Evolutionary conservation across 2,113 vertebrate genomes (phyloP), one percentile per base, ranked within the genome.

Genomic region (Hirundichthys speculiger): DNA sequence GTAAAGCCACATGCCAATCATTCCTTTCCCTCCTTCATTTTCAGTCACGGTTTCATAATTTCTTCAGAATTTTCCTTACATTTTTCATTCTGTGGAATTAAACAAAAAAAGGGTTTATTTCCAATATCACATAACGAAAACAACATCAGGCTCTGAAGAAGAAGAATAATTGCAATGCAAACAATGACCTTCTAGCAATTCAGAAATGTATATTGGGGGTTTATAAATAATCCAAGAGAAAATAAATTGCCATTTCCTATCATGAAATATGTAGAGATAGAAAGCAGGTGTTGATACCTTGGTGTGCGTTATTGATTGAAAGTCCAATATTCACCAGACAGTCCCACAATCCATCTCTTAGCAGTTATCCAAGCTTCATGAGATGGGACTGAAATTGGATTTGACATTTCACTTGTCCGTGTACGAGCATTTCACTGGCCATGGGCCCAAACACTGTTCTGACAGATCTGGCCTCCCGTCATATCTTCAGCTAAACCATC

Each of bases 361-460:
- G 30, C 68, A 65, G 49, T 76, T 82, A 55, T 77, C 67, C 59
- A 57, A 53, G 24, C 67, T 65, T 81, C 54, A 63, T 38, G 56
- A 79, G 64, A 72, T 66, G 51, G 55, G 53, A 65, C 24, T 62
- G 18, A 79, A 80, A 88, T 86, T 67, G 50, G 60, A 73, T 81
- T 69, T 75, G 70, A 72, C 68, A 70, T 64, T 77, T 69, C 60
- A 57, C 46, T 20, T 69, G 72, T 65, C 60, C 16, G 13, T 48
- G 20, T 49, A 47, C 53, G 66, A 73, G 53, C 58, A 64, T 77
- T 73, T 61, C 41, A 56, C 49, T 56, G 54, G 54, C 55, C 43
- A 65, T 13, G 3, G 59, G 19, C 40, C 13, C 47, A 53, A 49
- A 64, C 51, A 59, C 21, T 27, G 7, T 43, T 73, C 56, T 61